Evolutionary conservation across 2,888 invertebrate species (phyloP), one percentile per base, ranked within the genome.

Genomic region (Anthrax anthrax): DNA sequence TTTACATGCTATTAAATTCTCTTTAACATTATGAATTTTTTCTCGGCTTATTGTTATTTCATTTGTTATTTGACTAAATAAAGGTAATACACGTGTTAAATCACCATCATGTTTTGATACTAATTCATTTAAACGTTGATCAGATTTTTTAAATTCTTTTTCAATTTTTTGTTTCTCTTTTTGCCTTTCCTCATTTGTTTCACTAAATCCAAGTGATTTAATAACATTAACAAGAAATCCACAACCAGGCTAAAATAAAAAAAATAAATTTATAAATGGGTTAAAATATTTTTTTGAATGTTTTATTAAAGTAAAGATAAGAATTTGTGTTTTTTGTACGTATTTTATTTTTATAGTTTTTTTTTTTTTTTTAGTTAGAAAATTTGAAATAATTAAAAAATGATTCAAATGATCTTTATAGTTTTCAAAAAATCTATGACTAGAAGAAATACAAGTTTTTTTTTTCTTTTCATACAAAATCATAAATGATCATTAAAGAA

Each of bases 151-250:
- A 62, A 86, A 96, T 60, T 94, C 94, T 55, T 86, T 85, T 67
- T 97, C 95, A 43, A 97, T 74, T 62, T 92, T 89, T 0, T 84
- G 82, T 60, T 94, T 91, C 68, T 95, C 95, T 58, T 88, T 81
- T 61, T 95, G 88, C 43, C 89, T 71, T 62, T 96, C 90, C 62
- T 92, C 92, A 62, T 88, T 88, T 5, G 89, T 91, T 65, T 90
- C 91, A 71, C 91, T 91, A 10, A 92, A 86, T 23, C 94, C 94
- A 49, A 97, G 70, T 1, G 94, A 91, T 54, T 94, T 80, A 55
- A 97, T 94, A 41, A 97, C 94, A 48, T 91, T 89, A 81, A 96
- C 95, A 55, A 97, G 72, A 47, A 88, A 73, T 47, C 88, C 67
- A 50, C 68, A 67, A 29, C 67, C 86, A 64, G 84, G 84, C 87